Evolutionary conservation across 1,140 invertebrate species (phyloP).

Genomic region (Tetramorium parvispinum): DNA sequence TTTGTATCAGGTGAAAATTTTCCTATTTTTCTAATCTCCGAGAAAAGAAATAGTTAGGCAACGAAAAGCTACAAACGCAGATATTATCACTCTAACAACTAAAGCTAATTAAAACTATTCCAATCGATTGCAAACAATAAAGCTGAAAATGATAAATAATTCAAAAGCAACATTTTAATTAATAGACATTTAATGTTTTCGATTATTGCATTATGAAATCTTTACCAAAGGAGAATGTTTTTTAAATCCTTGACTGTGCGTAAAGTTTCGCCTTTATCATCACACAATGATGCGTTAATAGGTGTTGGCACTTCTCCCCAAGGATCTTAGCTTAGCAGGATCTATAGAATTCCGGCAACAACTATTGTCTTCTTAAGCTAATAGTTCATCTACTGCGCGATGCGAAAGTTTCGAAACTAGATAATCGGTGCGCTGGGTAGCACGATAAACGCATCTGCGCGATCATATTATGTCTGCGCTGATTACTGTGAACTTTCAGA

Average conservation of each 20-base stretch:
- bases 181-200: neutral
- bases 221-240: neutral
- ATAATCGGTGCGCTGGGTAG: conserved; percentile 52
- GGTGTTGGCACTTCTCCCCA: conserved; percentile 12
- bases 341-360: conserved; percentile 53
- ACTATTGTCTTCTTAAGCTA: conserved; percentile 65
- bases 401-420: conserved; percentile 60
- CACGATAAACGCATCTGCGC: conserved; percentile 57
- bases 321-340: conserved; percentile 39
- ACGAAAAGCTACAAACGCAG: neutral
- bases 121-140: neutral
- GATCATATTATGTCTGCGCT: conserved; percentile 46
- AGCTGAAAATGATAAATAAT: neutral
- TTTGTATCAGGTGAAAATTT: neutral
- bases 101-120: neutral
- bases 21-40: neutral
- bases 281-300: conserved; percentile 65
- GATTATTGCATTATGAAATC: neutral
- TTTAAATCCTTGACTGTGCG: neutral
- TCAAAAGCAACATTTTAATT: neutral
- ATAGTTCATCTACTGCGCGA: conserved; percentile 57
- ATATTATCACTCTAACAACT: neutral
- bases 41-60: neutral
- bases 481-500: conserved; percentile 53
- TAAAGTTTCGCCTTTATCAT: conserved; percentile 43